A percentile compares a stretch with the other conserved stretches of the same genome.
Conservation (phyloP, 2,888 invertebrate genomes). For the Thymelicus sylvestris region DNA sequence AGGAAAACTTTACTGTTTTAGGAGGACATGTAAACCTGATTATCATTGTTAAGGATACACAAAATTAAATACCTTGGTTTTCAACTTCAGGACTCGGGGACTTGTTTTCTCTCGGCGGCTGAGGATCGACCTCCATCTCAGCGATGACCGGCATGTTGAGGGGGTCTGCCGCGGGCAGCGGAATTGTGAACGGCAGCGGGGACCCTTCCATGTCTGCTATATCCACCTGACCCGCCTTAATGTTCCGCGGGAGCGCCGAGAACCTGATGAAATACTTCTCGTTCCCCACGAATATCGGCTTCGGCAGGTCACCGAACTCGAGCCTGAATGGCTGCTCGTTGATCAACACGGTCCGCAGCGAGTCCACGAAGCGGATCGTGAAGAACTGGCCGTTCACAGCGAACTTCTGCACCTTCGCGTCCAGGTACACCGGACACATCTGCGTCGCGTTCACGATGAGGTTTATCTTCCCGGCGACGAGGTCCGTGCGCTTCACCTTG, state of each 20-base stretch:
- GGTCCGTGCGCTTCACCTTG: conserved; percentile 89
- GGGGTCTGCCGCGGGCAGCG: neutral
- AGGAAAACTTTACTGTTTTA: too few species aligned
- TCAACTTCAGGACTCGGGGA: conserved; percentile 72
- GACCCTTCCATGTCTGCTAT: conserved; percentile 90
- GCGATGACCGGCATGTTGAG: conserved; percentile 43
- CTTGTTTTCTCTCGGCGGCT: conserved; percentile 54
- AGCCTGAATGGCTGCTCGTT: conserved; percentile 91
- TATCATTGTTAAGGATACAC: neutral
- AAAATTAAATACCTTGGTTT: conserved; percentile 61
- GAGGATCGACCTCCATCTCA: conserved; percentile 59
- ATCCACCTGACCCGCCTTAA: conserved; percentile 88
- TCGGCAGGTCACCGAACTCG: conserved; percentile 93
- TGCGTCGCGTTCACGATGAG: conserved; percentile 92
- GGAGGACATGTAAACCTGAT: neutral
- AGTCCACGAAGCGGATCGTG: conserved; percentile 92
- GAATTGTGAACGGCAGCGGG: conserved; percentile 53
- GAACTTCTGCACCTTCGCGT: conserved; percentile 93
- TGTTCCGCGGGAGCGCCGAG: conserved; percentile 89
- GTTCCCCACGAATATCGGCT: conserved; percentile 89
- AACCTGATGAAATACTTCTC: conserved; percentile 93
- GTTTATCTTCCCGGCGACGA: conserved; percentile 93
- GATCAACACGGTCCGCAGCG: conserved; percentile 90
- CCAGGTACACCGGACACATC: conserved; percentile 92
- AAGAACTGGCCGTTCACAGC: conserved; percentile 89